phyloP scores from a whole-genome alignment of 2,888 invertebrate species.

The Dicycla oo region DNA sequence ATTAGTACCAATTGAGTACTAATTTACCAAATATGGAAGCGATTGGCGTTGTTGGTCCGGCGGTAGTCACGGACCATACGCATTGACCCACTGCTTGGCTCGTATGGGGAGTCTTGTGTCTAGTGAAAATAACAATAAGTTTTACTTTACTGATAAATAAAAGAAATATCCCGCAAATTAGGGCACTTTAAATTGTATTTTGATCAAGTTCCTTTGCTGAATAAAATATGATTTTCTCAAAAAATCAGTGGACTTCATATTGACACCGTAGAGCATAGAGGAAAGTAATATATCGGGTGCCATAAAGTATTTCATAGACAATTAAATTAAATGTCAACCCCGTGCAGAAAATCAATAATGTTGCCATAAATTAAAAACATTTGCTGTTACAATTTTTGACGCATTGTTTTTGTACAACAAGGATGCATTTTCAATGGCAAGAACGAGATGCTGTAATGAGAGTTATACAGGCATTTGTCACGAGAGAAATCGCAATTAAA shows the following conservation, averaged over 20 bases:
- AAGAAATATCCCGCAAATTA: background rate
- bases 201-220: rapidly evolving
- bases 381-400: slow-evolving; percentile 78
- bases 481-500: slow-evolving; percentile 77
- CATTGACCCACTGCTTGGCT: background rate
- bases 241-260: slow-evolving; percentile 12
- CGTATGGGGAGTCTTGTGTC: background rate
- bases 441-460: slow-evolving; percentile 63
- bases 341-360: slow-evolving; percentile 82
- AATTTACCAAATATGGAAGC: no score
- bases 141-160: background rate
- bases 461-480: slow-evolving; percentile 62
- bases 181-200: background rate
- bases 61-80: no score
- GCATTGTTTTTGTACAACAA: slow-evolving; percentile 76
- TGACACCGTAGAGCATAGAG: no score
- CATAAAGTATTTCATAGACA: slow-evolving; percentile 68
- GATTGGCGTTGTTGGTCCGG: no score
- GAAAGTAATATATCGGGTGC: no score
- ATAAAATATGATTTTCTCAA: no score
- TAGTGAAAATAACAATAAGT: background rate
- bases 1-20: no score
- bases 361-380: slow-evolving; percentile 82
- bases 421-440: slow-evolving; percentile 80
- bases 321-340: slow-evolving; percentile 74